These are phyloP conservation scores for Jacana jacana DNA, from an alignment of 2,113 vertebrate genomes.

Conservation along the genomic window DNA sequence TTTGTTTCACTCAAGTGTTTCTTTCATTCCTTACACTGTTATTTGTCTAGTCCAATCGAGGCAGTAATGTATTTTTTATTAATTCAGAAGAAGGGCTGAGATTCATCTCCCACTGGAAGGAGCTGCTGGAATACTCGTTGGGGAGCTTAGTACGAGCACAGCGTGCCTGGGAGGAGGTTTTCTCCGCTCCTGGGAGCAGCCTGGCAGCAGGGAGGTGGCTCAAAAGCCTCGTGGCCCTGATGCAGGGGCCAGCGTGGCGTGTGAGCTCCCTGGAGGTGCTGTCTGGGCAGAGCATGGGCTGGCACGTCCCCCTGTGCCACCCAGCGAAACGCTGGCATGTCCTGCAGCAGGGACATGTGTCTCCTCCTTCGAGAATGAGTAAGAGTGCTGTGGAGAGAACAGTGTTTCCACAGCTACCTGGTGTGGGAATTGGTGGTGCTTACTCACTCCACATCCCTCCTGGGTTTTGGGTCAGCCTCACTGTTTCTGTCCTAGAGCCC, in stretches of 20 bases:
- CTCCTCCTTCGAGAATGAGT: not conserved
- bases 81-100: not conserved
- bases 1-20: not conserved
- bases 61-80: slow-evolving; percentile 2
- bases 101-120: not conserved
- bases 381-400: fast-evolving
- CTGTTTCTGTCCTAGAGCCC: not conserved
- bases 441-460: not conserved
- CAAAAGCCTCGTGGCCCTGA: not conserved
- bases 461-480: not conserved
- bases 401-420: not conserved
- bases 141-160: not conserved
- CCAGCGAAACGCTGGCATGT: fast-evolving
- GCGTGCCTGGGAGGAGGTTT: not conserved
- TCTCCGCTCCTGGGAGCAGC: not conserved
- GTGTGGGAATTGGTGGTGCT: fast-evolving
- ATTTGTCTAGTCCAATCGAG: not conserved
- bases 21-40: not conserved
- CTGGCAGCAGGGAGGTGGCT: not conserved
- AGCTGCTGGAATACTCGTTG: not conserved
- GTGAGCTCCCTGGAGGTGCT: not conserved
- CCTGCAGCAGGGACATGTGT: not conserved
- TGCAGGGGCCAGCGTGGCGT: fast-evolving
- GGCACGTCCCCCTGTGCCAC: fast-evolving
- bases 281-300: not conserved